These are phyloP conservation scores for Heliornis fulica DNA, from an alignment of 2,113 vertebrate genomes.

Conservation along the genomic window DNA sequence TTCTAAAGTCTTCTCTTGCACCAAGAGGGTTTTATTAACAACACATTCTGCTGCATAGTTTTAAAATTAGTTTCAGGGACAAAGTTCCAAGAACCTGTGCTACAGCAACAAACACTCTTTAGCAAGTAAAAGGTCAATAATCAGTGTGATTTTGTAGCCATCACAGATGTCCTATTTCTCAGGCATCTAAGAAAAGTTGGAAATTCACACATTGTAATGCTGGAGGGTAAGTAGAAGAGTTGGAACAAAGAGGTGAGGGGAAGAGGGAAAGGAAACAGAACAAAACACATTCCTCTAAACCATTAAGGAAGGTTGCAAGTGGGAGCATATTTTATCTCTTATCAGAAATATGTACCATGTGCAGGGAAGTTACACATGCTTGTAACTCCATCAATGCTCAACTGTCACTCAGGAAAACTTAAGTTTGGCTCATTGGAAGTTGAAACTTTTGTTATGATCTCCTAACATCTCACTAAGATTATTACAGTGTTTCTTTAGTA, in stretches of 20 bases:
- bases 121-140: not conserved
- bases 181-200: not conserved
- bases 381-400: not conserved
- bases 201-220: not conserved
- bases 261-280: not conserved
- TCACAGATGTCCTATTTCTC: not conserved
- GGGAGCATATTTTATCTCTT: not conserved
- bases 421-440: not conserved
- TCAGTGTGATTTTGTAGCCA: not conserved
- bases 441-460: not conserved
- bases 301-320: too few species aligned
- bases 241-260: not conserved
- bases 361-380: not conserved
- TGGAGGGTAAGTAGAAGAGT: not conserved
- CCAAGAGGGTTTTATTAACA: not conserved
- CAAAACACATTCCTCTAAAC: not conserved
- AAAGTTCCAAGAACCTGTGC: not conserved
- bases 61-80: not conserved
- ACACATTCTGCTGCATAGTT: not conserved
- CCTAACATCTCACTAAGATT: not conserved
- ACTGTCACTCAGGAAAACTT: not conserved
- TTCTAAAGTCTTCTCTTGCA: not conserved
- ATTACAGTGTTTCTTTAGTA: not conserved
- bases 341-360: rapidly evolving
- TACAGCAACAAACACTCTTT: not conserved